A percentile compares a stretch with the other conserved stretches of the same genome.
These are phyloP conservation scores for Myioborus melanocephalus DNA, from an alignment of 2,797 vertebrate genomes.

Conservation along the genomic window DNA sequence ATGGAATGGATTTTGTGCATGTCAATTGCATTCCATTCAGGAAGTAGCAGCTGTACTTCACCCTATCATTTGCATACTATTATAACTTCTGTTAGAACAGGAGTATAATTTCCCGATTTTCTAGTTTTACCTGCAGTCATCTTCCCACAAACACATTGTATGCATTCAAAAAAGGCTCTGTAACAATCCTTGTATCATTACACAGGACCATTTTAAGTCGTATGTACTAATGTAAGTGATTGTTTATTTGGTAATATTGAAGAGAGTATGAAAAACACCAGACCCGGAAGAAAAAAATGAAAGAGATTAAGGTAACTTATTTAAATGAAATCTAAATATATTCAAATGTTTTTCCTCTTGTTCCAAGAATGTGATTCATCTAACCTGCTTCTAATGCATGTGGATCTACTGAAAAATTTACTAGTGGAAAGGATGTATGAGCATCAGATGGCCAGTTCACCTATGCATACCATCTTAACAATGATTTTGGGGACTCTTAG, in stretches of 20 bases:
- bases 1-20: background rate
- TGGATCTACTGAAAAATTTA: background rate
- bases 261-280: background rate
- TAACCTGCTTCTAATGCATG: background rate
- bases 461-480: background rate
- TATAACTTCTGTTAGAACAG: background rate
- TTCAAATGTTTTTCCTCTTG: background rate
- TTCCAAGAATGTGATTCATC: background rate
- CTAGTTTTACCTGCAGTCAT: background rate
- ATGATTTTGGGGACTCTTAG: background rate
- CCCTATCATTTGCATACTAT: background rate
- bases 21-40: background rate
- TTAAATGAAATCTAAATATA: background rate
- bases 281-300: background rate
- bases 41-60: background rate
- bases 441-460: background rate
- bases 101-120: background rate
- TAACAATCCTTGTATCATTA: background rate
- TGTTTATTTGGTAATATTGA: background rate
- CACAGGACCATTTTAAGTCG: background rate
- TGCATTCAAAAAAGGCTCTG: background rate
- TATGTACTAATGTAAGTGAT: background rate
- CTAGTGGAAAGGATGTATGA: background rate
- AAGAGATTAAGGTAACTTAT: background rate
- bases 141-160: background rate